A percentile compares a stretch with the other conserved stretches of the same genome.
Evolutionary conservation across 2,888 invertebrate genomes (phyloP).

Genomic region (Eretmocerus hayati): DNA sequence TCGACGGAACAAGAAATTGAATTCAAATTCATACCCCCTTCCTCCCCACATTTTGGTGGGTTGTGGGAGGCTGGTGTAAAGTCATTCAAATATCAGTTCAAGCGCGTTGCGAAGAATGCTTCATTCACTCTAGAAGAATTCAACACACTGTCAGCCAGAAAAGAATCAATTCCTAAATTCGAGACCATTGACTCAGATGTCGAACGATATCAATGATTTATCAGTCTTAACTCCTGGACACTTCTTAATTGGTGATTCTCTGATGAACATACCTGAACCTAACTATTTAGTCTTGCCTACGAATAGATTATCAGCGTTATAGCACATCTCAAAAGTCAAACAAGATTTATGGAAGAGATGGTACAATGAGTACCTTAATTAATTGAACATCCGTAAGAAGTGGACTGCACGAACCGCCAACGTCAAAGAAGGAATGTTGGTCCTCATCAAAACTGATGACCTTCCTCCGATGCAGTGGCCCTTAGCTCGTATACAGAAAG

Average conservation of each 20-base stretch:
- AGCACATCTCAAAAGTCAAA: neutral
- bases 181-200: neutral
- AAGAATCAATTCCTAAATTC: slow-evolving; percentile 4
- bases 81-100: slow-evolving; percentile 26
- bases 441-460: neutral
- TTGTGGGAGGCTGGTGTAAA: slow-evolving; percentile 15
- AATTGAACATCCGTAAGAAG: neutral
- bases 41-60: slow-evolving; percentile 10
- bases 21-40: slow-evolving; percentile 9
- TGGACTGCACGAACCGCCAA: neutral
- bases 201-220: slow-evolving; percentile 1
- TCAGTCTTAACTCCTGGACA: slow-evolving; percentile 4
- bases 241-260: slow-evolving; percentile 6
- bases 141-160: neutral
- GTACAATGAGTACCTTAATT: slow-evolving; percentile 1
- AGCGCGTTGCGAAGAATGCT: neutral
- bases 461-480: neutral
- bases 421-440: neutral
- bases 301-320: neutral
- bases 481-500: too few species aligned
- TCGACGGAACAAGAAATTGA: neutral
- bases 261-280: neutral
- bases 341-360: slow-evolving; percentile 6
- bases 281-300: neutral
- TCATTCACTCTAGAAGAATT: neutral